Evolutionary conservation across 2,888 invertebrate genomes (phyloP).

Genomic region (Ariolimax columbianus): DNA sequence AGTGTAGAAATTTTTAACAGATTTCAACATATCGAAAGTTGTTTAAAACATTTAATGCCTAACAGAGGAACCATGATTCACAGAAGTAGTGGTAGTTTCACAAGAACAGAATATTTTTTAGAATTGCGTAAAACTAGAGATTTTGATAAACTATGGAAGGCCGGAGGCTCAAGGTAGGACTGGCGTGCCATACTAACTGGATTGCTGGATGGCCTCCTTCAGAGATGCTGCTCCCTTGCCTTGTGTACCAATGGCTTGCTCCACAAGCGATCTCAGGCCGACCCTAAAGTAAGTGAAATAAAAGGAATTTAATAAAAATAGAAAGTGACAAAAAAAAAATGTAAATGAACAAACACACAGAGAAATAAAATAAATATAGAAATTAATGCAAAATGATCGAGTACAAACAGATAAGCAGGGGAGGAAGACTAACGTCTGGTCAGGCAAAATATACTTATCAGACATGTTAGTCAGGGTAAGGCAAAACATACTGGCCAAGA

Average conservation of each 20-base stretch:
- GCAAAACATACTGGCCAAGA: too few relatives aligned
- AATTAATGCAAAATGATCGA: too few relatives aligned
- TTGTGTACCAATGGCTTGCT: slow-evolving; percentile 59
- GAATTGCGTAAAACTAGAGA: slow-evolving; percentile 10
- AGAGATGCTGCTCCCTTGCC: slow-evolving; percentile 58
- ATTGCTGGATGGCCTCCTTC: slow-evolving; percentile 60
- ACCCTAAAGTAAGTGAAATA: slow-evolving; percentile 46
- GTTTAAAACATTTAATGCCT: not conserved
- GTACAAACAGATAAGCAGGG: too few relatives aligned
- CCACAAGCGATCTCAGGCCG: slow-evolving; percentile 58
- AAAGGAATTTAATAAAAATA: not conserved
- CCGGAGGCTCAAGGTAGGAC: slow-evolving; percentile 40
- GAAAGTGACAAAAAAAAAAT: not conserved
- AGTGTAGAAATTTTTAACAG: not conserved
- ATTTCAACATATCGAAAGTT: not conserved
- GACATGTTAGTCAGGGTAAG: too few relatives aligned
- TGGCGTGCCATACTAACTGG: slow-evolving; percentile 63
- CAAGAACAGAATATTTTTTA: not conserved
- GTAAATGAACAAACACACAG: not conserved
- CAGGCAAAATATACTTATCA: too few relatives aligned
- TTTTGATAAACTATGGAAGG: slow-evolving; percentile 44
- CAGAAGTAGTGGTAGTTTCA: not conserved
- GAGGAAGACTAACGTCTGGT: too few relatives aligned
- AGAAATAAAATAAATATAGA: too few relatives aligned
- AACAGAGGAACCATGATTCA: not conserved